Conservation (phyloP, 2,113 vertebrate species). For the Suncus etruscus region DNA sequence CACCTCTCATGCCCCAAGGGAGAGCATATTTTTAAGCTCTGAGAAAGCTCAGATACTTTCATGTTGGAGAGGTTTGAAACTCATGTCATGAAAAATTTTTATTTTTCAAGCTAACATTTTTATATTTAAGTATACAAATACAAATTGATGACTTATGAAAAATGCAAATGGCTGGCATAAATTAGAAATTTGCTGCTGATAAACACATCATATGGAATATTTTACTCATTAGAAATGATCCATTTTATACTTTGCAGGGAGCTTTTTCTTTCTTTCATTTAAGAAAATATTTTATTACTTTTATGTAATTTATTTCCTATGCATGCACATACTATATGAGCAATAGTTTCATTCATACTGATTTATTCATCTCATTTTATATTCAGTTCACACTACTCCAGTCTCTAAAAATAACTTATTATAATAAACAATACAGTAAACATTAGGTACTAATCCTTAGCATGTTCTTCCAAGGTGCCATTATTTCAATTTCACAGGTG, state of each 20-base stretch:
- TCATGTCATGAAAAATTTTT: constrained; percentile 57
- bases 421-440: constrained; percentile 69
- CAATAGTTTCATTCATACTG: constrained; percentile 54
- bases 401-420: constrained; percentile 58
- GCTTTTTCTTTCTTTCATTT: constrained; percentile 57
- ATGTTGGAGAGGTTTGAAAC: constrained; percentile 57
- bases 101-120: constrained; percentile 51
- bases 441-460: constrained; percentile 55
- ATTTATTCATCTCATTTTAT: constrained; percentile 60
- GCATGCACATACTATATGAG: constrained; percentile 31
- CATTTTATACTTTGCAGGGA: constrained; percentile 43
- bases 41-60: constrained; percentile 49
- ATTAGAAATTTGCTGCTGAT: constrained; percentile 61
- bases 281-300: constrained; percentile 63
- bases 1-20: no score
- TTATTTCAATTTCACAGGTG: constrained; percentile 75
- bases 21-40: no score
- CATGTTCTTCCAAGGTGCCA: constrained; percentile 24
- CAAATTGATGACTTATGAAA: constrained; percentile 62
- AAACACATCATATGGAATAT: constrained; percentile 44
- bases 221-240: constrained; percentile 61
- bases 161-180: constrained; percentile 68
- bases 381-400: constrained; percentile 42
- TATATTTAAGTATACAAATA: constrained; percentile 74
- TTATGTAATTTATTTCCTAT: constrained; percentile 61